Percentiles rank a stretch among this genome's conserved stretches.
Conservation (phyloP, 2,888 invertebrate species). For the Syrista parreyssii region DNA sequence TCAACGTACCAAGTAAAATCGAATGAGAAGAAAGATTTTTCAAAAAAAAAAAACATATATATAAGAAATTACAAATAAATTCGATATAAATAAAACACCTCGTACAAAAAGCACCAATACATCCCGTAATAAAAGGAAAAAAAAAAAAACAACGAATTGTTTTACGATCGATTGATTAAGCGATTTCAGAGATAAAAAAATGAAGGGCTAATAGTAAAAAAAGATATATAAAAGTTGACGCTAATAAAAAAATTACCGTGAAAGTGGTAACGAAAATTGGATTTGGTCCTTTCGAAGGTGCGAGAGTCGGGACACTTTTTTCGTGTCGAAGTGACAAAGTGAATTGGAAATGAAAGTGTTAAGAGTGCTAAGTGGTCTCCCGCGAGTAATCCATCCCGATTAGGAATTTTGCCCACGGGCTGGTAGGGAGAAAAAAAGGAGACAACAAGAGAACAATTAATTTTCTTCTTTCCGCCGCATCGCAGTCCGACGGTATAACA, state of each 20-base stretch:
- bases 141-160: background rate
- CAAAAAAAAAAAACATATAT: background rate
- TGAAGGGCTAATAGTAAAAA: background rate
- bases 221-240: background rate
- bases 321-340: background rate
- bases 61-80: background rate
- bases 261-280: background rate
- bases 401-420: background rate
- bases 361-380: background rate
- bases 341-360: background rate
- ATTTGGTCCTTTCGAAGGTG: background rate
- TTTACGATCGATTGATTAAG: background rate
- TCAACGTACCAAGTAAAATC: background rate
- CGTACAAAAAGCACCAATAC: background rate
- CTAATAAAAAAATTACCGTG: background rate
- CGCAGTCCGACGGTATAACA: background rate
- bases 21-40: too few relatives aligned
- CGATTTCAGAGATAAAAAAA: background rate
- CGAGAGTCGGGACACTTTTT: background rate
- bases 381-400: background rate
- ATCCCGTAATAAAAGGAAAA: background rate
- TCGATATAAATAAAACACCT: background rate
- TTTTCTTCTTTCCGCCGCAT: background rate
- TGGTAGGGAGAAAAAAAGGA: background rate
- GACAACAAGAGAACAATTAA: background rate